A percentile compares a stretch with the other conserved stretches of the same genome.
Evolutionary conservation across 1,140 invertebrate genomes (phyloP).

Genomic region (Drosophila lacertosa): DNA sequence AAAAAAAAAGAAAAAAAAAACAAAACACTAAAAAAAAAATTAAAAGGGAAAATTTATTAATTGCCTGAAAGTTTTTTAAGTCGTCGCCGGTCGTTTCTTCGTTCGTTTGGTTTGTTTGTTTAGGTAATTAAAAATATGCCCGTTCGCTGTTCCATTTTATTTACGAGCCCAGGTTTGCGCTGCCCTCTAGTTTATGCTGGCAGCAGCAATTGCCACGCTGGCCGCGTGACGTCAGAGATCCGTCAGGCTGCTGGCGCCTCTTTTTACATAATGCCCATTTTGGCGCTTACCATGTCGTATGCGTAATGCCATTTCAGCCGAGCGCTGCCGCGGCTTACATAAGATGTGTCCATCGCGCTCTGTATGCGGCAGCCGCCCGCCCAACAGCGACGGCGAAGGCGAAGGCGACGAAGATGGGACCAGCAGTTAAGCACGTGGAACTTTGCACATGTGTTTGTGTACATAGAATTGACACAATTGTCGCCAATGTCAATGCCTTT

Average conservation of each 20-base stretch:
- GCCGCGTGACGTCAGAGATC: constrained; percentile 52
- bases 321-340: constrained; percentile 33
- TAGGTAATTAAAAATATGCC: constrained; percentile 76
- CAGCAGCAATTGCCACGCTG: constrained; percentile 41
- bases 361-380: constrained; percentile 17
- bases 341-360: constrained; percentile 33
- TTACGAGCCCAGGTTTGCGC: constrained; percentile 14
- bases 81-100: constrained; percentile 38
- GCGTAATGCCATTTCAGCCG: constrained; percentile 40
- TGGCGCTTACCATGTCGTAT: constrained; percentile 37
- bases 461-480: constrained; percentile 72
- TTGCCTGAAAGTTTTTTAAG: constrained; percentile 60
- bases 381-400: constrained; percentile 2
- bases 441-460: constrained; percentile 12
- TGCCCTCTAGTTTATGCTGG: neutral
- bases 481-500: constrained; percentile 77
- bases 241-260: constrained; percentile 9
- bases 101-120: constrained; percentile 61
- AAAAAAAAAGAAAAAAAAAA: constrained; percentile 4
- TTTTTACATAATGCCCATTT: constrained; percentile 41
- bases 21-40: constrained; percentile 18
- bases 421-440: constrained; percentile 56
- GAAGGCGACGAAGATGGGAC: neutral
- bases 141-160: constrained; percentile 32
- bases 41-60: constrained; percentile 65